These are phyloP conservation scores for Aplidium turbinatum DNA, from an alignment of 23 tunicate genomes.

Conservation along the genomic window DNA sequence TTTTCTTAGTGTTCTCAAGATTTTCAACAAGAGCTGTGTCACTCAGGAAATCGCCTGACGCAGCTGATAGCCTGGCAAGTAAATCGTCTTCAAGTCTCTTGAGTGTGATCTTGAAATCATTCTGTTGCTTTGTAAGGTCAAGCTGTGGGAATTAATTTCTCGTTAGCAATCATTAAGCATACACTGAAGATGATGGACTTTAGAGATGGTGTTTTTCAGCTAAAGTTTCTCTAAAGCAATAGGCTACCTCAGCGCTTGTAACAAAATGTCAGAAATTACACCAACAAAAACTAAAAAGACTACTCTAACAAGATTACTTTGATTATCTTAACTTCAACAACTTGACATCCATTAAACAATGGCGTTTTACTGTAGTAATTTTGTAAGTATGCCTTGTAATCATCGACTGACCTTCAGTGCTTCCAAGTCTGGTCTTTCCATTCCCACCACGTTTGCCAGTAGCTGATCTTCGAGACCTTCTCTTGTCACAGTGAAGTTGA, in stretches of 20 bases:
- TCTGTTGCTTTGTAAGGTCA: conserved; percentile 94
- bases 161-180: no score
- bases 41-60: conserved; percentile 96
- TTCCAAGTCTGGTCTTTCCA: conserved; percentile 96
- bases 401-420: conserved; percentile 62
- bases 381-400: no score
- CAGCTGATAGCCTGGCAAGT: conserved; percentile 89
- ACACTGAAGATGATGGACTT: no score
- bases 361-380: no score
- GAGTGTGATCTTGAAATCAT: conserved; percentile 96
- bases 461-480: conserved; percentile 98
- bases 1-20: conserved; percentile 92
- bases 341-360: no score
- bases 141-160: conserved; percentile 48
- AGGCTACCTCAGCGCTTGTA: no score
- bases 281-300: no score
- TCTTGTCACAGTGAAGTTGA: conserved; percentile 99
- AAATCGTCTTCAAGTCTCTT: conserved; percentile 92
- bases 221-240: no score
- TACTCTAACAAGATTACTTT: no score
- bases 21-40: conserved; percentile 97
- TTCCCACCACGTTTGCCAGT: conserved; percentile 91
- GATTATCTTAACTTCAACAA: no score
- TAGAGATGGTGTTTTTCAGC: no score
- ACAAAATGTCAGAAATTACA: no score